Base-by-base conservation (phyloP, 2,113 vertebrate species). In the Cacatua alba region DNA sequence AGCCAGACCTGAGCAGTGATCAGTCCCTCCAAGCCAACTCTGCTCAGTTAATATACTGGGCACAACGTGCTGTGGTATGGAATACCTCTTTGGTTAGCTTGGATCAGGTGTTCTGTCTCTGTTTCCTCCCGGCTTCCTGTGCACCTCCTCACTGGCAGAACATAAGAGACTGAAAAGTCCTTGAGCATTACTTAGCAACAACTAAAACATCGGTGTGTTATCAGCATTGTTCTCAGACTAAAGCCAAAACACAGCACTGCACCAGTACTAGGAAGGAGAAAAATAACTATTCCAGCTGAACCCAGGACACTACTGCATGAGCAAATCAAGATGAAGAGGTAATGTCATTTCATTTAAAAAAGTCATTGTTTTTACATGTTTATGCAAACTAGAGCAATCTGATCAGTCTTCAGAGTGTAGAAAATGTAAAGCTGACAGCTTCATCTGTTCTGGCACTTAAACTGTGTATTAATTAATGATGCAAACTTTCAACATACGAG, bases 371-470 rank as follows among this genome's bases (percentile, higher is more conserved):
- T 95, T 96, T 91, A 95, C 78, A 83, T 70, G 48, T 67, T 93
- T 96, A 91, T 67, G 95, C 88, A 96, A 88, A 48, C n/a, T 96
- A 93, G 90, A 88, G 87, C 87, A 96, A 95, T 94, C 29, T 82
- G 46, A 92, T 81, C 17, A 19, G 33, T 29, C 87, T 81, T 95
- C 49, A n/a, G 48, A 88, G 41, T 52, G 31, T 11, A 69, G 96
- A 80, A 90, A 96, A 91, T 59, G 69, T 93, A 91, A 96, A 93
- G 81, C 37, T 95, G 86, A 91, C 29, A 41, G 69, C 43, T 96
- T 97, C 41, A 86, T 97, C 87, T 97, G 60, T 86, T 97, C 95
- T 87, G 87, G 79, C 70, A 95, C 81, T 96, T 97, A 78, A 53
- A 80, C 23, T 81, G 15, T 87, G 48, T 89, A 91, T 97, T 94